Percentiles rank a stretch among this genome's conserved stretches.
phyloP scores from a whole-genome alignment of 2,113 vertebrate species.

The Caracal caracal region DNA sequence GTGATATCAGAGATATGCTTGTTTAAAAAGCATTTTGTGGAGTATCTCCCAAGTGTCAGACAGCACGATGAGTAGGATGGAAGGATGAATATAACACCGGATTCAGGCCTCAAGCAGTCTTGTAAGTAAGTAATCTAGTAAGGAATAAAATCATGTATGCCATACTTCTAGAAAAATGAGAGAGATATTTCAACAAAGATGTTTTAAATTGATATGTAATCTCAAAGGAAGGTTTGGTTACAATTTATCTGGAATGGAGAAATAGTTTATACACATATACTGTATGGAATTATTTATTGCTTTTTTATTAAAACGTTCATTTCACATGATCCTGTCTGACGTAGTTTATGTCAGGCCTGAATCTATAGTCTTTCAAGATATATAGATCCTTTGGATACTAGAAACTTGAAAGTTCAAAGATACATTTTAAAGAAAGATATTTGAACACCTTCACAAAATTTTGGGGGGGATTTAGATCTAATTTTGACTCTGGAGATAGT shows the following conservation, averaged over 20 bases:
- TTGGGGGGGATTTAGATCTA: not conserved
- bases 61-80: not conserved
- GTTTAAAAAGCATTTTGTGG: not conserved
- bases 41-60: not conserved
- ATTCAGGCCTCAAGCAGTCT: not conserved
- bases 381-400: not conserved
- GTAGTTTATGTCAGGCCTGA: not conserved
- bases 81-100: not conserved
- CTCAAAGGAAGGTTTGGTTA: not conserved
- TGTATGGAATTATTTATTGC: not conserved
- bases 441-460: not conserved
- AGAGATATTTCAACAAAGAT: not conserved
- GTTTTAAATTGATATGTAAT: not conserved
- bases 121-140: not conserved
- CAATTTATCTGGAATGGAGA: not conserved
- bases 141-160: not conserved
- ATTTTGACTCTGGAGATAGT: conserved; percentile 40
- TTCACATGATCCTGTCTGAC: not conserved
- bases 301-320: not conserved
- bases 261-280: not conserved
- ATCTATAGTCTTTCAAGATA: not conserved
- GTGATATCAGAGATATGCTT: not conserved
- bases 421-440: conserved; percentile 5
- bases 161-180: not conserved
- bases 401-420: not conserved